These are phyloP conservation scores for Schizothorax lantsangensis DNA, from an alignment of 2,797 vertebrate genomes.

Conservation along the genomic window DNA sequence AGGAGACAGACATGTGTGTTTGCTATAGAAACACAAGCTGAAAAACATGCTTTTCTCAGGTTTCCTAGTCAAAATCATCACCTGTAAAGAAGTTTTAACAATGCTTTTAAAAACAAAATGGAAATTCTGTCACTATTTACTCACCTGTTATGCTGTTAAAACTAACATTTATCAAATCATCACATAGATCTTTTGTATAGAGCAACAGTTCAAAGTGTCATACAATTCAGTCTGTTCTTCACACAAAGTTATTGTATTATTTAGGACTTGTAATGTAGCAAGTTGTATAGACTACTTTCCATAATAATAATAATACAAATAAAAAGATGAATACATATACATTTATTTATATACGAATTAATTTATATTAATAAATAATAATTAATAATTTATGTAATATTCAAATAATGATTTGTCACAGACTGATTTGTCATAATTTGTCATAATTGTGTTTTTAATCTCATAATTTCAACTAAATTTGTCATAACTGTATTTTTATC, in stretches of 20 bases:
- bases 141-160: neutral
- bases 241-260: too few relatives aligned
- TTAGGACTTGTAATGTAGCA: neutral
- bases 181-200: neutral
- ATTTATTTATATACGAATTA: neutral
- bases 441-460: neutral
- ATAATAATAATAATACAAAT: neutral
- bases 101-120: neutral
- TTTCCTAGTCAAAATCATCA: conserved; percentile 50
- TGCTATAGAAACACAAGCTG: neutral
- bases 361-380: neutral
- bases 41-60: conserved; percentile 50
- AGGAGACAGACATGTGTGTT: neutral
- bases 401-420: neutral
- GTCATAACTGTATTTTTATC: neutral
- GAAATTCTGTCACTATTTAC: neutral
- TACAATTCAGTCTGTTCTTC: too few relatives aligned
- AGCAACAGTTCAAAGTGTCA: neutral
- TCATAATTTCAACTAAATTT: neutral
- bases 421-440: neutral
- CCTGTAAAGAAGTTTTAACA: neutral
- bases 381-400: neutral
- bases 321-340: neutral
- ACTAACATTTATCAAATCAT: neutral
- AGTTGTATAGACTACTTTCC: too few relatives aligned